phyloP scores from a whole-genome alignment of 2,797 vertebrate species.

The Garrulus glandarius region DNA sequence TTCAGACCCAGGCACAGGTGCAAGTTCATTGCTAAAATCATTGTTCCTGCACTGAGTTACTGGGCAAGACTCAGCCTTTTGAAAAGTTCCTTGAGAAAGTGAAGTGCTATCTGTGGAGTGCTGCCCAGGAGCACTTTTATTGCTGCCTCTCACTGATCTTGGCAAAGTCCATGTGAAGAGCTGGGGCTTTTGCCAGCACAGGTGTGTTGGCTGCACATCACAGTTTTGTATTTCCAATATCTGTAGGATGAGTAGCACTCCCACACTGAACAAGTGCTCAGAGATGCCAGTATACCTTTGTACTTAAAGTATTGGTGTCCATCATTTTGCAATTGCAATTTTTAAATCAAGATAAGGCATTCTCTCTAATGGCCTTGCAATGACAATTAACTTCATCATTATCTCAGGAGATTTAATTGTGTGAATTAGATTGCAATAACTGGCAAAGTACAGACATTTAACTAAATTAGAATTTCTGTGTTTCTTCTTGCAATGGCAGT shows the following conservation, averaged over 20 bases:
- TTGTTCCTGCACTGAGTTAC: not conserved
- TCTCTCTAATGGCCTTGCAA: not conserved
- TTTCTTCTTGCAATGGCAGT: not conserved
- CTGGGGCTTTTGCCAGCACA: not conserved
- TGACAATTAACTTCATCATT: not conserved
- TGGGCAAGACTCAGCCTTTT: not conserved
- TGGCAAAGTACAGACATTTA: not conserved
- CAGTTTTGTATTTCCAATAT: not conserved
- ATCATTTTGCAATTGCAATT: not conserved
- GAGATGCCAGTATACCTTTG: not conserved
- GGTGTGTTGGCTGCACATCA: not conserved
- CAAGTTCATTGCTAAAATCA: not conserved
- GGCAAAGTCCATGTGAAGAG: not conserved
- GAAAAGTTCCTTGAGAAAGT: not conserved
- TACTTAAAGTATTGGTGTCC: not conserved
- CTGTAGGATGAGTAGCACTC: not conserved
- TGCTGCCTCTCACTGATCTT: not conserved
- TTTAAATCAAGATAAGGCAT: constrained; percentile 2
- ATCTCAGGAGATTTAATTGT: not conserved
- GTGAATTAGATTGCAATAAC: not conserved
- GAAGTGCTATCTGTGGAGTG: not conserved
- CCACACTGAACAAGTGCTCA: not conserved
- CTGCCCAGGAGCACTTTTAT: not conserved
- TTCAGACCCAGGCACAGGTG: not conserved
- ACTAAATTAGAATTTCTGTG: not conserved